phyloP scores from a whole-genome alignment of 2,113 vertebrate genomes.

The Canis aureus region DNA sequence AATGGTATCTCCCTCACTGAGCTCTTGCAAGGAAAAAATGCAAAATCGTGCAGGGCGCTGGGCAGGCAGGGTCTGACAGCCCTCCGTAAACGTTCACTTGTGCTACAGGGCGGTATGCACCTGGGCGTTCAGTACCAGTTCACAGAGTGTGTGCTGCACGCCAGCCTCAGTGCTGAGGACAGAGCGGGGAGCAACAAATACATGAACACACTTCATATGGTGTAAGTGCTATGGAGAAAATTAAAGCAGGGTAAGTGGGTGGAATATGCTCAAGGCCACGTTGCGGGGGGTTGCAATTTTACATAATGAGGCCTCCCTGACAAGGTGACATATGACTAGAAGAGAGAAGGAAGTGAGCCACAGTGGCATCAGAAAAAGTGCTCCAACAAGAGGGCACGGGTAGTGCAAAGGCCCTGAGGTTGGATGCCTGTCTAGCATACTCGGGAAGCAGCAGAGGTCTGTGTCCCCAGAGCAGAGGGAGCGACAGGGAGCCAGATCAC shows the following conservation, averaged over 20 bases:
- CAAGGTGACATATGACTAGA: neutral
- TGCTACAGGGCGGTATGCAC: accelerated
- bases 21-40: neutral
- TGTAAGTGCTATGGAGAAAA: neutral
- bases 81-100: accelerated
- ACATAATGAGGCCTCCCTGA: neutral
- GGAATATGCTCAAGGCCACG: neutral
- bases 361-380: neutral
- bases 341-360: neutral
- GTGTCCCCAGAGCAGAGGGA: neutral
- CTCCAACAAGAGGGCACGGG: accelerated
- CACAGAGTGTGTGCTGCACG: neutral
- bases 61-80: neutral
- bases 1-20: neutral
- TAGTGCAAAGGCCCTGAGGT: neutral
- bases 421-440: neutral
- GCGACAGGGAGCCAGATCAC: neutral
- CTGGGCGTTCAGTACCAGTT: accelerated
- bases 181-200: neutral
- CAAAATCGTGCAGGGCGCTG: neutral
- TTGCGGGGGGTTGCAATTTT: neutral
- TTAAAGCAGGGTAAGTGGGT: neutral
- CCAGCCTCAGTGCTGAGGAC: neutral
- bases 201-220: accelerated
- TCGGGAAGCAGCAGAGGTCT: neutral